A percentile compares a stretch with the other conserved stretches of the same genome.
These are phyloP conservation scores for Sphaerodactylus townsendi DNA, from an alignment of 2,113 vertebrate genomes.

Conservation along the genomic window DNA sequence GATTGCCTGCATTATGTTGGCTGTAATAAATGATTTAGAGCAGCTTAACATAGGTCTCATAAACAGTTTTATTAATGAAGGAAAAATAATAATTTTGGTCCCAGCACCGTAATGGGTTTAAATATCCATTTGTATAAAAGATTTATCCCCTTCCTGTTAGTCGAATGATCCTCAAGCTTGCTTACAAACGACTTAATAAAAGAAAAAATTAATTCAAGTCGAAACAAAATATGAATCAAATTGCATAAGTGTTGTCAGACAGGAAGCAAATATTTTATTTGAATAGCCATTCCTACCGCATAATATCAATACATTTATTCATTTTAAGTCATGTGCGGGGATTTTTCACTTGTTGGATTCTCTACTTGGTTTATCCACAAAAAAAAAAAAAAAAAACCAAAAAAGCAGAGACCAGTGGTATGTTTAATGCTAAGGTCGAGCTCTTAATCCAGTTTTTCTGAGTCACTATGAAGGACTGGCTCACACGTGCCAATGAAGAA, in stretches of 20 bases:
- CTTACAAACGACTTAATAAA: too few relatives aligned
- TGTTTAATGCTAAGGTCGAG: background rate
- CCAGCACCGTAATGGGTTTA: background rate
- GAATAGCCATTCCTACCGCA: background rate
- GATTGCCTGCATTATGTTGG: background rate
- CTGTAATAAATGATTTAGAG: background rate
- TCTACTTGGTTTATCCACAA: background rate
- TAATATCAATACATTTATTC: background rate
- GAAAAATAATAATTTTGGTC: background rate
- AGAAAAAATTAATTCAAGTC: background rate
- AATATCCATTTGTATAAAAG: too few relatives aligned
- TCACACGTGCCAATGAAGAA: background rate
- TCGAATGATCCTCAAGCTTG: too few relatives aligned
- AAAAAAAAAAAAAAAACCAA: background rate
- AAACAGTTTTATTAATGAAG: background rate
- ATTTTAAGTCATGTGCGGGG: background rate
- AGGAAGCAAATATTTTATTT: background rate
- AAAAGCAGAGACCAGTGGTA: too few relatives aligned
- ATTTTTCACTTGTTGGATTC: background rate
- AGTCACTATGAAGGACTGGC: background rate
- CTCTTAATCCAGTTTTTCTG: background rate
- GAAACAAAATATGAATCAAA: background rate
- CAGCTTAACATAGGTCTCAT: background rate
- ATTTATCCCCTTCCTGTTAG: too few relatives aligned
- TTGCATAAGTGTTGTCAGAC: background rate